Conservation (phyloP, 2,113 vertebrate genomes). For the Chloroceryle aenea region DNA sequence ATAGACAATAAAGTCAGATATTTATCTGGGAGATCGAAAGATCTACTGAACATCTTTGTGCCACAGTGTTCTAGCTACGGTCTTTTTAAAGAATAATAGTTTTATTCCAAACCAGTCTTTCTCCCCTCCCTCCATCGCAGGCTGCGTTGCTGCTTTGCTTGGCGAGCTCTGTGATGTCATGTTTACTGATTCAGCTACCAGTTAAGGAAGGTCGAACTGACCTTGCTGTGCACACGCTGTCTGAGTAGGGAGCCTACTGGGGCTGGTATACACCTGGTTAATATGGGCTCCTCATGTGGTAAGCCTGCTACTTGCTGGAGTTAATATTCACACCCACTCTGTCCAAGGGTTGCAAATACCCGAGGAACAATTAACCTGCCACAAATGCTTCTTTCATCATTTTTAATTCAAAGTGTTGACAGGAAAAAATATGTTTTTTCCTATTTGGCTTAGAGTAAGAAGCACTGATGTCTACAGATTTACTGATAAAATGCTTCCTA, state of each 20-base stretch:
- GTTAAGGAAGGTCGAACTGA: conserved; percentile 64
- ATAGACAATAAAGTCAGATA: not conserved
- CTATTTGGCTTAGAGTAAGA: not conserved
- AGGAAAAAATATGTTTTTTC: not conserved
- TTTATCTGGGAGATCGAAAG: not conserved
- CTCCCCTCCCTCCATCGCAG: not conserved
- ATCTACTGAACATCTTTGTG: not conserved
- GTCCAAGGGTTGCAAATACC: conserved; percentile 7
- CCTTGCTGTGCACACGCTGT: conserved; percentile 35
- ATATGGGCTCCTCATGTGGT: not conserved
- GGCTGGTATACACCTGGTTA: not conserved
- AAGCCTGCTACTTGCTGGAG: not conserved
- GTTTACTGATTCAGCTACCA: not conserved
- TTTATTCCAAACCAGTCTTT: not conserved
- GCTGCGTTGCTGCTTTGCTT: not conserved
- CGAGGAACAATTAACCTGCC: conserved; percentile 48
- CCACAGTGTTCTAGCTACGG: not conserved
- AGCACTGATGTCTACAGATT: not conserved
- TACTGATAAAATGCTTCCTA: not conserved
- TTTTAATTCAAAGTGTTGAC: conserved; percentile 28
- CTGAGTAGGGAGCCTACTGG: conserved; percentile 28
- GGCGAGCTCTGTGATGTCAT: not conserved
- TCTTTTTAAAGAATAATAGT: not conserved
- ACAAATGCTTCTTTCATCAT: conserved; percentile 35
- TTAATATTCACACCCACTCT: conserved; percentile 49